Evolutionary conservation across 2,888 invertebrate species (phyloP).

Genomic region (Latheticus oryzae): DNA sequence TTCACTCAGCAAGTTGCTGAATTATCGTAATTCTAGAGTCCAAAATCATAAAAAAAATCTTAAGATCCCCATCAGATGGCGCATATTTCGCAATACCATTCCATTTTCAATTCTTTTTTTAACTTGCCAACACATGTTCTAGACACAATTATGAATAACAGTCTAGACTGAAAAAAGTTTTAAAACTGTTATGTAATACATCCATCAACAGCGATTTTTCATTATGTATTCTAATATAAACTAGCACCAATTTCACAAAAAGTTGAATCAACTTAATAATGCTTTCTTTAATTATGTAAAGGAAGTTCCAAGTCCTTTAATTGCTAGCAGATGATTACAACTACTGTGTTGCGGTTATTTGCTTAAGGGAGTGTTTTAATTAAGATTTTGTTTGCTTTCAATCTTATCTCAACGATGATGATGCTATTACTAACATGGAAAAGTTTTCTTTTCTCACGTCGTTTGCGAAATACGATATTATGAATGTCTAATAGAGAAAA

Average conservation of each 20-base stretch:
- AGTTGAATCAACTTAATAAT: slow-evolving; percentile 10
- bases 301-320: slow-evolving; percentile 39
- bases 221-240: slow-evolving; percentile 4
- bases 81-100: slow-evolving; percentile 1
- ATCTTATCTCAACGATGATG: slow-evolving; percentile 33
- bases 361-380: slow-evolving; percentile 44
- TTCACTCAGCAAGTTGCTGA: slow-evolving; percentile 2
- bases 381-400: slow-evolving; percentile 46
- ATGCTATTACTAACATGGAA: no score
- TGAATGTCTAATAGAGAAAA: no score
- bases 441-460: no score
- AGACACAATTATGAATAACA: slow-evolving; percentile 7
- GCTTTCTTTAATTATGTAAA: slow-evolving; percentile 42
- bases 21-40: no score
- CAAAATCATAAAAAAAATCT: no score
- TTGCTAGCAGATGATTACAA: slow-evolving; percentile 45
- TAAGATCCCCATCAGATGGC: not conserved
- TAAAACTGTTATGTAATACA: slow-evolving; percentile 28
- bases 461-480: no score
- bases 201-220: slow-evolving; percentile 29
- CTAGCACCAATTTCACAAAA: not conserved
- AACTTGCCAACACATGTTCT: slow-evolving; percentile 10
- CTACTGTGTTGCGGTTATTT: slow-evolving; percentile 34
- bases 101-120: slow-evolving; percentile 10
- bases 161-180: slow-evolving; percentile 26